Evolutionary conservation across 2,888 invertebrate genomes (phyloP).

Genomic region (Cryptophagus acutangulus): DNA sequence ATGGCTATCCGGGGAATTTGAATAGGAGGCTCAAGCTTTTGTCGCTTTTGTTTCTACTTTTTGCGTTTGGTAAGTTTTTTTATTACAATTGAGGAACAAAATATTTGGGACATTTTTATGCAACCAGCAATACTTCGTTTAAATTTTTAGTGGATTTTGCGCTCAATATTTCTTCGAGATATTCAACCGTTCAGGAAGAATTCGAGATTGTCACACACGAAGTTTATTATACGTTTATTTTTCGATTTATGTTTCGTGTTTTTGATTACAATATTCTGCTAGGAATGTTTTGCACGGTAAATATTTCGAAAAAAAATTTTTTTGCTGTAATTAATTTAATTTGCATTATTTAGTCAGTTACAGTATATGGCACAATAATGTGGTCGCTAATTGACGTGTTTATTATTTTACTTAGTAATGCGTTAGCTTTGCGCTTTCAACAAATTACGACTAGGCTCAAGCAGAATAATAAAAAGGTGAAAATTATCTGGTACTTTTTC

Average conservation of each 20-base stretch:
- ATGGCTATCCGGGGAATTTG: conserved; percentile 14
- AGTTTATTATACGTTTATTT: too few species aligned
- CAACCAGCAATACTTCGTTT: too few species aligned
- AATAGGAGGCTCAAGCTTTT: conserved; percentile 10
- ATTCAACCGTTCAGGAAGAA: too few species aligned
- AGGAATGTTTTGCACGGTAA: neutral
- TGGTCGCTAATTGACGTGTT: conserved; percentile 41
- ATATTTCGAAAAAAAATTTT: conserved; percentile 1
- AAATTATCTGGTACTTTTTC: too few species aligned
- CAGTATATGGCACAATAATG: conserved; percentile 31
- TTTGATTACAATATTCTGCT: too few species aligned
- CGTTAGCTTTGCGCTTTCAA: conserved; percentile 35
- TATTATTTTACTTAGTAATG: conserved; percentile 37
- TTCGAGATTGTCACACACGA: too few species aligned
- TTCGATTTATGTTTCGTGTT: too few species aligned
- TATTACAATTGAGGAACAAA: too few species aligned
- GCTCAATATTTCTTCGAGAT: too few species aligned
- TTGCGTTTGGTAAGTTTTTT: neutral
- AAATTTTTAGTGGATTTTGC: too few species aligned
- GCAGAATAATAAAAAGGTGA: conserved; percentile 22
- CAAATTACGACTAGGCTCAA: conserved; percentile 33
- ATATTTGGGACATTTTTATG: too few species aligned
- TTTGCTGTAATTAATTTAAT: neutral
- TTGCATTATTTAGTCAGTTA: conserved; percentile 32
- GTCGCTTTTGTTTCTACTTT: neutral